Evolutionary conservation across 2,113 vertebrate genomes (phyloP), one percentile per base, ranked within the genome.

Genomic region (Varanus salvator): DNA sequence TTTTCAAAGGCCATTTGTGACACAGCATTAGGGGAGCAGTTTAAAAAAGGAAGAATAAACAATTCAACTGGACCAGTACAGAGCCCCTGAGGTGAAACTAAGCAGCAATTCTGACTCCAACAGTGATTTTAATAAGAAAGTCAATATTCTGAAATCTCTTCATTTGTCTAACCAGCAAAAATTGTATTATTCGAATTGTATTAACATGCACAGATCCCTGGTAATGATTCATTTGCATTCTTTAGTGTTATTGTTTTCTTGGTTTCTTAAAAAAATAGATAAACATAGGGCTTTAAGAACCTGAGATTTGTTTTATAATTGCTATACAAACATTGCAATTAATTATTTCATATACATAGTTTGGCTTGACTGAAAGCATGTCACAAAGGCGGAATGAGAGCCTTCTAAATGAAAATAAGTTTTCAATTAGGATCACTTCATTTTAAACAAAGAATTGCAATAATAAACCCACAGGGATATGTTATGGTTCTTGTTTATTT

Each of bases 341-440:
- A 54, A 50, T 1, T 91, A n/a, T 72, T 5, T 34, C 14, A 8
- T 44, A 80, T 86, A 0, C 52, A 57, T 11, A 29, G 7, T 69
- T 89, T 83, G 78, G 34, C 85, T 74, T 4, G 38, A 93, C 44
- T 82, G 77, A 89, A 57, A 75, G 31, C 2, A 31, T 88, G 54
- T 74, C 34, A 85, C 69, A 92, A 75, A 64, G 54, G 31, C 86
- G 88, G 48, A 80, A 91, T 90, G 75, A 87, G 8, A 4, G 25
- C 29, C 38, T 76, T 34, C 75, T 76, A 89, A 88, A 83, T 89
- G 66, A 72, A 44, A 21, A 87, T 0, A 86, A 17, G 31, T 54
- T 91, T 66, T 71, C 93, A 89, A 91, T 87, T 71, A 93, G 87
- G 90, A 94, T 80, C 25, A 87, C 48, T 95, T 91, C 8, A 91